Conservation (phyloP, 2,797 vertebrate genomes). For the Sebastes variabilis region DNA sequence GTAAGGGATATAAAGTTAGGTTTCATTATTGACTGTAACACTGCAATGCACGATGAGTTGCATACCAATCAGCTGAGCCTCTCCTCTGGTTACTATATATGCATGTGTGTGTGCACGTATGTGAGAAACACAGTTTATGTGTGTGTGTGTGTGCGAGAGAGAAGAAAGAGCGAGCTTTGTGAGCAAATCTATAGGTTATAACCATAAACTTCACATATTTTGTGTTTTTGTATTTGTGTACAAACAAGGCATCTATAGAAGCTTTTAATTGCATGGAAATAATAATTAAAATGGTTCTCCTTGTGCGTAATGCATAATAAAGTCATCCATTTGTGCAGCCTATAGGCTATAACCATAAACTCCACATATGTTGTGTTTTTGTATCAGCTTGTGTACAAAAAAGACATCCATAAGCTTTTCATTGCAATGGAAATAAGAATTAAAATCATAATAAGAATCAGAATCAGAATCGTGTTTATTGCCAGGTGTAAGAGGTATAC, state of each 20-base stretch:
- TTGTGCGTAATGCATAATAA: too few relatives aligned
- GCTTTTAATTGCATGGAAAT: too few relatives aligned
- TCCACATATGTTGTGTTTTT: background rate
- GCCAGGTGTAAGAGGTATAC: too few relatives aligned
- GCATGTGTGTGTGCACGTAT: background rate
- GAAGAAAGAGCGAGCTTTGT: background rate
- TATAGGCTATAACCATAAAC: too few relatives aligned
- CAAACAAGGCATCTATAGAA: too few relatives aligned
- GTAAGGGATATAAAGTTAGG: constrained; percentile 32
- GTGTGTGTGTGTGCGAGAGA: background rate
- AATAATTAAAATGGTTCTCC: too few relatives aligned
- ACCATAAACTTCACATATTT: background rate
- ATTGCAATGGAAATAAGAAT: too few relatives aligned
- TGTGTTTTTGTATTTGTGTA: too few relatives aligned
- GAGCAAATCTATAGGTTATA: constrained; percentile 15
- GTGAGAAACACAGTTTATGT: background rate
- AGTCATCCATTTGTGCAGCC: too few relatives aligned
- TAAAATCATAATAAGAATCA: too few relatives aligned
- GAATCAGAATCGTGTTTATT: too few relatives aligned
- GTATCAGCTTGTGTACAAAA: background rate
- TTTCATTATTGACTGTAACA: constrained; percentile 54
- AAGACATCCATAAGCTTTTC: background rate
- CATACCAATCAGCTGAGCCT: constrained; percentile 64
- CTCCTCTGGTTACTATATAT: constrained; percentile 12
- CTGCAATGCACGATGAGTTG: constrained; percentile 60